Base-by-base conservation (phyloP, 2,888 invertebrate species). In the Chalcosyrphus nemorum region DNA sequence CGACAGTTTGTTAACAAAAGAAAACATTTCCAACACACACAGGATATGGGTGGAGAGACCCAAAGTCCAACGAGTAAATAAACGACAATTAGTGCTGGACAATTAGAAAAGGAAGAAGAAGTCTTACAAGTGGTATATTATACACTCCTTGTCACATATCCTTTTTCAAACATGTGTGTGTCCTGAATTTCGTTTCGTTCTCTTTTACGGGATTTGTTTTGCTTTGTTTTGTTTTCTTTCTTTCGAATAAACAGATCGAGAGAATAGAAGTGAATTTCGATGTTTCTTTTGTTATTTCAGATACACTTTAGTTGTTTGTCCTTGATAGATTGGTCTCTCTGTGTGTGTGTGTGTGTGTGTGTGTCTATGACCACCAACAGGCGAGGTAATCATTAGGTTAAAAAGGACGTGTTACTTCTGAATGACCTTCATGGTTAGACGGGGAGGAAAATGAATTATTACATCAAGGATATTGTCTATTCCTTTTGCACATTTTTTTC, bases 1-100 rank as follows among this genome's bases (percentile, higher is more conserved):
- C 24, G 50, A n/a, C n/a, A n/a, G n/a, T 19, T 63, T 35, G 35
- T 21, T 13, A 32, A 71, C 52, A 65, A 52, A 81, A 32, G 43
- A 17, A 65, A 50, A 17, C 27, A 43, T 70, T 70, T 24, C 59
- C 57, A 77, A 56, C 54, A 72, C 54, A 56, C 54, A 72, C 54
- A 72, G 77, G 66, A 82, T 54, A 72, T 32, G 47, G 47, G 56
- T 54, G 74, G 57, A 38, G 57, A 38, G 11, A 47, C 17, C 29
- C 41, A 27, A 56, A 24, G 24, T 54, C 75, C 24, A 54, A 74
- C n/a, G 68, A 38, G 59, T 38, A 81, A 81, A 81, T 77, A 77
- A 82, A 77, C 59, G 52, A 54, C 72, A 82, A 78, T 72, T 77
- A 72, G 71, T 81, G 4, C 24, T 63, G 65, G 59, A 66, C 59